Conservation (phyloP, 2,113 vertebrate genomes). For the Chaenogobius annularis region DNA sequence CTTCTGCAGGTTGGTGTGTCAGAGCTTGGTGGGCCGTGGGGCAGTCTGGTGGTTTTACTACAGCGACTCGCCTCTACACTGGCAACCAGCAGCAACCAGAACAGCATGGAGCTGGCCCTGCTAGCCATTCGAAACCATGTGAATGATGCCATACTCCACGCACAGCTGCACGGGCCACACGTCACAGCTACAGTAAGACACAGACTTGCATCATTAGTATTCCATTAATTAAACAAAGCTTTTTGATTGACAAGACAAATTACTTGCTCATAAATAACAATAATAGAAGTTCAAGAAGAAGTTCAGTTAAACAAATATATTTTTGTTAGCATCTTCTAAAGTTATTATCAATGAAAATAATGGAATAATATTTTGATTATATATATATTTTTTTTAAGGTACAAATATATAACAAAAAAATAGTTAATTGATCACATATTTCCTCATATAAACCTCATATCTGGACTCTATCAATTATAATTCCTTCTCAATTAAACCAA, state of each 20-base stretch:
- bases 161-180: conserved; percentile 84
- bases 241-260: neutral
- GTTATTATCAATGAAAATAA: no score
- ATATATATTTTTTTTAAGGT: no score
- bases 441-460: no score
- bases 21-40: conserved; percentile 85
- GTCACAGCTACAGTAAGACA: conserved; percentile 84
- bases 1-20: conserved; percentile 72
- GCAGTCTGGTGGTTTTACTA: conserved; percentile 80
- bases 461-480: no score
- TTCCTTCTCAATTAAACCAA: neutral
- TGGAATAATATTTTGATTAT: no score
- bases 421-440: no score
- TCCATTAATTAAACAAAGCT: neutral
- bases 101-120: conserved; percentile 82
- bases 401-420: no score
- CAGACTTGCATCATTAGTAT: neutral
- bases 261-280: no score
- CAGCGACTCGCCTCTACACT: conserved; percentile 80
- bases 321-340: no score
- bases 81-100: conserved; percentile 78
- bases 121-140: conserved; percentile 78
- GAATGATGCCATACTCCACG: conserved; percentile 86
- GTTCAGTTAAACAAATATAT: no score
- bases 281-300: no score